These are phyloP conservation scores for Xylocopa sonorina DNA, from an alignment of 1,140 invertebrate species.

Conservation along the genomic window DNA sequence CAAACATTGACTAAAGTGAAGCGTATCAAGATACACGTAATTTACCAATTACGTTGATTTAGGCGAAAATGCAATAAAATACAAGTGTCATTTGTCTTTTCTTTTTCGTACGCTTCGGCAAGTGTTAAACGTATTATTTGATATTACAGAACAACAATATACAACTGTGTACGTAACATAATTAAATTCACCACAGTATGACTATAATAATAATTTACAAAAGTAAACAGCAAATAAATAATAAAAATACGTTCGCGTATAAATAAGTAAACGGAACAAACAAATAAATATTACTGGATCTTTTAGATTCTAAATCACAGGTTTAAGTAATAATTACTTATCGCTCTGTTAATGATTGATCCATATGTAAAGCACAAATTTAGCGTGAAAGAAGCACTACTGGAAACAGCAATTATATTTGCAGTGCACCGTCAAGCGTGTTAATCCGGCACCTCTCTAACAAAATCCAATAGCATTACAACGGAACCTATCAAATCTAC, in stretches of 20 bases:
- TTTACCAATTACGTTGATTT: not conserved
- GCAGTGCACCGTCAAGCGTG: conserved; percentile 31
- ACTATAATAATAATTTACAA: conserved; percentile 29
- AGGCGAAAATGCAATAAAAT: conserved; percentile 22
- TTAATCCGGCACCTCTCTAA: conserved; percentile 41
- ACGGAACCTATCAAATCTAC: not conserved
- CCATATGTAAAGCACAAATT: conserved; percentile 26
- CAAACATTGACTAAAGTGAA: conserved; percentile 31
- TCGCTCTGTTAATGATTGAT: conserved; percentile 4
- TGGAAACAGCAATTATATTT: conserved; percentile 27
- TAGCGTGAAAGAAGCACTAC: conserved; percentile 26
- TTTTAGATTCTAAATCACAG: not conserved
- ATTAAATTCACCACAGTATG: conserved; percentile 17
- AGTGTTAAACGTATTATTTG: conserved; percentile 51
- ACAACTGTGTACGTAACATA: conserved; percentile 20
- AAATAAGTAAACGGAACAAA: not conserved
- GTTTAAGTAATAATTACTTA: not conserved
- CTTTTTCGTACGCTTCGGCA: conserved; percentile 21
- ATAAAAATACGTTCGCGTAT: conserved; percentile 7
- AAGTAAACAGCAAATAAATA: conserved; percentile 22
- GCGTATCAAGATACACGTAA: conserved; percentile 8
- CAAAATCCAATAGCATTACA: not conserved
- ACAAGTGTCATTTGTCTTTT: conserved; percentile 1
- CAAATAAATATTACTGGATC: conserved; percentile 13
- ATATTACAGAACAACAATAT: conserved; percentile 31